These are phyloP conservation scores for Chondrilla cf. caribensis DNA, from an alignment of 37 sponge, comb jelly and placozoan genomes.

Conservation along the genomic window DNA sequence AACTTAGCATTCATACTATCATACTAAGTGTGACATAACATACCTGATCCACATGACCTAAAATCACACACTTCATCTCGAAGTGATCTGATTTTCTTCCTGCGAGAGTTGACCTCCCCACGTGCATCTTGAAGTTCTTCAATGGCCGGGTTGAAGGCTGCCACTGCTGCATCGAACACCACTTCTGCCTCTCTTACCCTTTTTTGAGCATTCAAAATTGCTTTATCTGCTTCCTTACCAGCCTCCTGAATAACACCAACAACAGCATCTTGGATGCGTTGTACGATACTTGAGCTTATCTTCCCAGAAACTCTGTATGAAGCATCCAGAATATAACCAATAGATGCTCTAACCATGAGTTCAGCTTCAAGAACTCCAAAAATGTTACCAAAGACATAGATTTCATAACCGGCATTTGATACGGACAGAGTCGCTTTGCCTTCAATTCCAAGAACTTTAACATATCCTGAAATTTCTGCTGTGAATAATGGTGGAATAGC, in stretches of 20 bases:
- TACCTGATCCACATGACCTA: not conserved
- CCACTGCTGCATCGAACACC: too few relatives aligned
- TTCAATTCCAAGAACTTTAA: constrained; percentile 13
- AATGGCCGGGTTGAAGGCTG: too few relatives aligned
- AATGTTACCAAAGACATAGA: constrained; percentile 6
- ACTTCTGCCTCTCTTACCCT: too few relatives aligned
- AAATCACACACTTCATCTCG: not conserved
- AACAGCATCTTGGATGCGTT: too few relatives aligned
- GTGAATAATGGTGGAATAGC: not conserved
- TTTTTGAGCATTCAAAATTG: not conserved
- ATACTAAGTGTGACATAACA: too few relatives aligned
- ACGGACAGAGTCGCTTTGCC: constrained; percentile 1
- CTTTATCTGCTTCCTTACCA: constrained; percentile 10
- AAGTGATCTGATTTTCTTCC: not conserved
- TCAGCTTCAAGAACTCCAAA: not conserved
- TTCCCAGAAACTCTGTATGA: not conserved
- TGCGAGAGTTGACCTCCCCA: not conserved
- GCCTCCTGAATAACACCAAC: not conserved
- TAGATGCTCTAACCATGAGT: not conserved
- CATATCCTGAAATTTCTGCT: constrained; percentile 7
- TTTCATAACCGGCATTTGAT: not conserved
- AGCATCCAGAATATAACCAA: not conserved
- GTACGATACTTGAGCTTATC: not conserved
- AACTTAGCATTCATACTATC: too few relatives aligned
- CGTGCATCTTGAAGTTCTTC: not conserved